A percentile compares a stretch with the other conserved stretches of the same genome.
Conservation (phyloP, 2,113 vertebrate genomes). For the Nerophis ophidion region DNA sequence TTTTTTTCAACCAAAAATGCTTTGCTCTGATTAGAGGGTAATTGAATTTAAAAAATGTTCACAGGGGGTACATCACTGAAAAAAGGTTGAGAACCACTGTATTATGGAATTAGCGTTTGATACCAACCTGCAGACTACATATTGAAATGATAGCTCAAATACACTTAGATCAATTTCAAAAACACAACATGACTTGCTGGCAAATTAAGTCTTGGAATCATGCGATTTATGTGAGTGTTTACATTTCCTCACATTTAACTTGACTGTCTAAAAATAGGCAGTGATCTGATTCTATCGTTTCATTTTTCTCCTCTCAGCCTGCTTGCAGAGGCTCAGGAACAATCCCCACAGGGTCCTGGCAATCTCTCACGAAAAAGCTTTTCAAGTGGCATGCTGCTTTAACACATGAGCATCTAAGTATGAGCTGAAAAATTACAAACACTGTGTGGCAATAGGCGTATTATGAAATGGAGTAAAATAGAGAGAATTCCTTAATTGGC, state of each 20-base stretch:
- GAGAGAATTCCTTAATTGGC: neutral
- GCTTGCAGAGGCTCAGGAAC: slow-evolving; percentile 15
- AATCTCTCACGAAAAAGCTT: slow-evolving; percentile 38
- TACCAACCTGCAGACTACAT: too few relatives aligned
- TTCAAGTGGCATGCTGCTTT: slow-evolving; percentile 33
- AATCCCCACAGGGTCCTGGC: slow-evolving; percentile 22
- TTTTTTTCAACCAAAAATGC: too few relatives aligned
- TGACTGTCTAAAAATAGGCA: slow-evolving; percentile 1
- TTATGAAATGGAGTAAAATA: slow-evolving; percentile 13
- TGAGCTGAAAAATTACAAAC: neutral
- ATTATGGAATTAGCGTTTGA: too few relatives aligned
- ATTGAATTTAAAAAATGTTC: too few relatives aligned
- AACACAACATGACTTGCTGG: neutral
- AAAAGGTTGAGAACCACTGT: too few relatives aligned
- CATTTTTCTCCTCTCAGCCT: slow-evolving; percentile 11
- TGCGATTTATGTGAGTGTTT: slow-evolving; percentile 3
- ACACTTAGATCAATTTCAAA: neutral
- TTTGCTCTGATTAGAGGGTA: too few relatives aligned
- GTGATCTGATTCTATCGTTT: neutral
- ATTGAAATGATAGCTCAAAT: too few relatives aligned
- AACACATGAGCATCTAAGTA: slow-evolving; percentile 26
- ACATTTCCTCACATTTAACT: neutral
- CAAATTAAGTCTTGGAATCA: neutral
- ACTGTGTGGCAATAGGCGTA: slow-evolving; percentile 3
- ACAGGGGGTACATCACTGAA: too few relatives aligned